A percentile compares a stretch with the other conserved stretches of the same genome.
phyloP scores from a whole-genome alignment of 2,113 vertebrate species.

The Ranitomeya imitator region DNA sequence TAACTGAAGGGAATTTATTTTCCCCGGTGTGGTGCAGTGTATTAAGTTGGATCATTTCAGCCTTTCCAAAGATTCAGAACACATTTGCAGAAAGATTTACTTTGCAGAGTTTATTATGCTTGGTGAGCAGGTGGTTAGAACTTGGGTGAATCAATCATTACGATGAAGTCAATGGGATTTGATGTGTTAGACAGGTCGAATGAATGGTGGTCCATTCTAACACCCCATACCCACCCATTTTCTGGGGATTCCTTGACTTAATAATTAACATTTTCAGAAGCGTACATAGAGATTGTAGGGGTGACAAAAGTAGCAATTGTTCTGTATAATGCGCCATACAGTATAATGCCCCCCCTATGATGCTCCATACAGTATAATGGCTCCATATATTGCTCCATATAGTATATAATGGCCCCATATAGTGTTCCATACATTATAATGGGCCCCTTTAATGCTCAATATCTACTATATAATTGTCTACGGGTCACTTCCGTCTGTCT shows the following conservation, averaged over 20 bases:
- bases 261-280: too few species aligned
- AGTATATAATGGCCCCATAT: too few species aligned
- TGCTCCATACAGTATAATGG: too few species aligned
- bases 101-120: neutral
- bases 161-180: neutral
- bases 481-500: too few species aligned
- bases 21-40: constrained; percentile 21
- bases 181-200: neutral
- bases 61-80: constrained; percentile 24
- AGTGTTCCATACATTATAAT: too few species aligned
- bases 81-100: constrained; percentile 42
- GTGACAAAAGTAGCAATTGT: too few species aligned
- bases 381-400: too few species aligned
- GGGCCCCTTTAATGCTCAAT: too few species aligned
- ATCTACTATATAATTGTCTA: too few species aligned
- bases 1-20: constrained; percentile 31
- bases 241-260: neutral
- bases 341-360: too few species aligned
- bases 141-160: neutral
- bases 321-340: too few species aligned
- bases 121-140: neutral
- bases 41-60: constrained; percentile 37
- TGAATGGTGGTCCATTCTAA: neutral
- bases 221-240: neutral
- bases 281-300: too few species aligned